A percentile compares a stretch with the other conserved stretches of the same genome.
Conservation (phyloP, 1,140 invertebrate genomes). For the Caenorhabditis remanei region DNA sequence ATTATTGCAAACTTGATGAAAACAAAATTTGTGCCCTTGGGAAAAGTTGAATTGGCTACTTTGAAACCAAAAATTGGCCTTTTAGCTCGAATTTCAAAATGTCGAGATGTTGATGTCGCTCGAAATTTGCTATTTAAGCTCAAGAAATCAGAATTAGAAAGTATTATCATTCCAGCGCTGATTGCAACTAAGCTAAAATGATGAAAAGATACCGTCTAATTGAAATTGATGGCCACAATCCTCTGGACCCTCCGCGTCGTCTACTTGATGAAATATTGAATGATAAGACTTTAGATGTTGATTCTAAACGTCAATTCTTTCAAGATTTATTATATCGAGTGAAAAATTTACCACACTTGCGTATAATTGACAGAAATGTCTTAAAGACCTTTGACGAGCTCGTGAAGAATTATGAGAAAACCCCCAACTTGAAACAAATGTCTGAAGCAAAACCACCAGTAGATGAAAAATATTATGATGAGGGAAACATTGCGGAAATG, state of each 20-base stretch:
- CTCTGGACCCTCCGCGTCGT: neutral
- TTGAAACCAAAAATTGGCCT: neutral
- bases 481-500: too few species aligned
- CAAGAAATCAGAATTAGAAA: neutral
- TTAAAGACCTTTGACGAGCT: neutral
- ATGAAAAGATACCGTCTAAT: neutral
- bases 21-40: neutral
- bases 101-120: neutral
- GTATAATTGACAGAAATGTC: neutral
- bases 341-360: neutral
- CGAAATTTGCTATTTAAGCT: conserved; percentile 10
- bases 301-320: neutral
- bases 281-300: neutral
- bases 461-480: too few species aligned
- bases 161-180: neutral
- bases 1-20: neutral
- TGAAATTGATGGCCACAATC: neutral
- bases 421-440: neutral
- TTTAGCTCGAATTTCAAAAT: neutral
- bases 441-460: too few species aligned
- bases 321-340: neutral
- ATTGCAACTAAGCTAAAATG: conserved; percentile 10
- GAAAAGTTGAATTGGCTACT: neutral
- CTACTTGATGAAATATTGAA: neutral
- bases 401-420: neutral